These are phyloP conservation scores for Eupithecia vulgata DNA, from an alignment of 2,888 invertebrate genomes.

Conservation along the genomic window DNA sequence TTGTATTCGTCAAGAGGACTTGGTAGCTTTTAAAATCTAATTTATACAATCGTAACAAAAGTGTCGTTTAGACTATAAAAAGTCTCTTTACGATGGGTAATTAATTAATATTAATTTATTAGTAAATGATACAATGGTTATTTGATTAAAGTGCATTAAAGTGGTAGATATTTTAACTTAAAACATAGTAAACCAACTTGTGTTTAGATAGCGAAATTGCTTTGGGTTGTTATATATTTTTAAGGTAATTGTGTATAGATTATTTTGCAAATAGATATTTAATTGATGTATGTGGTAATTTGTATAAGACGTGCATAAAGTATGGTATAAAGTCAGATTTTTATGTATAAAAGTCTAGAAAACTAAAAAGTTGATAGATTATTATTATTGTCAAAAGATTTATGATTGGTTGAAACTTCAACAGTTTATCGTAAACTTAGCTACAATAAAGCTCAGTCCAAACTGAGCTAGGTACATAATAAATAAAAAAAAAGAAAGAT, in stretches of 20 bases:
- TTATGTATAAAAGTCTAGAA: constrained; percentile 53
- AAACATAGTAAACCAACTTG: background rate
- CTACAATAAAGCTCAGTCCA: constrained; percentile 46
- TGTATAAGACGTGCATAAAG: background rate
- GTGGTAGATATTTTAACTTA: background rate
- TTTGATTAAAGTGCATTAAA: background rate
- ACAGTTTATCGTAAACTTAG: constrained; percentile 41
- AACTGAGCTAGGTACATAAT: constrained; percentile 18
- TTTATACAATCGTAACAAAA: background rate
- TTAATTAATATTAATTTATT: background rate
- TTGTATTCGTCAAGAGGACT: background rate
- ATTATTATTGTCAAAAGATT: constrained; percentile 50
- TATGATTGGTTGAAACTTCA: constrained; percentile 58
- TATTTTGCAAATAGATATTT: background rate
- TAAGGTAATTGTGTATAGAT: background rate
- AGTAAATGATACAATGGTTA: background rate
- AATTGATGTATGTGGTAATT: background rate
- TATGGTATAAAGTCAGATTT: constrained; percentile 35
- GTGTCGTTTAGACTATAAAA: background rate
- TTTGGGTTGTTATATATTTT: constrained; percentile 1
- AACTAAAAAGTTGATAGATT: constrained; percentile 50
- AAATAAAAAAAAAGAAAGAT: no score
- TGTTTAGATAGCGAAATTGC: background rate
- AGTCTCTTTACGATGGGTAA: background rate
- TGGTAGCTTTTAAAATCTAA: background rate